Evolutionary conservation across 2,113 vertebrate species (phyloP).

Genomic region (Polypterus bichir): DNA sequence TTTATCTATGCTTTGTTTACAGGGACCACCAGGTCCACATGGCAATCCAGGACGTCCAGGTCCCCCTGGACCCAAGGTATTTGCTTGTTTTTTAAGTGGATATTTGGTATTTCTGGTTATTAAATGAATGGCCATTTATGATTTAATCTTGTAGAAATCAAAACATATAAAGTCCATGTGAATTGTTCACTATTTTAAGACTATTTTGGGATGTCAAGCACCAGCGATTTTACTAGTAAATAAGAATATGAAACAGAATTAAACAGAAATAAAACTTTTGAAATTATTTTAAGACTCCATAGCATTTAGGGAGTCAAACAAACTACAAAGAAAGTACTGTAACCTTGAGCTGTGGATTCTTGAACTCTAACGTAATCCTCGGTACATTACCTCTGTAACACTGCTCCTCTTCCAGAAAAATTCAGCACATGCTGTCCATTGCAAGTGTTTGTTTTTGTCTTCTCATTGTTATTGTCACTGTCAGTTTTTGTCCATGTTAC

Average conservation of each 20-base stretch:
- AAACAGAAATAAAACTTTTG: too few species aligned
- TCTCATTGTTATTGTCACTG: too few species aligned
- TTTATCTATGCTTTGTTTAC: constrained; percentile 27
- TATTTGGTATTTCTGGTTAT: background rate
- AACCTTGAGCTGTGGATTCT: too few species aligned
- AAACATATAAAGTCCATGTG: background rate
- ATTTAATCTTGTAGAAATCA: background rate
- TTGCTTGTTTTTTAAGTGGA: constrained; percentile 11
- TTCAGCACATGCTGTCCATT: too few species aligned
- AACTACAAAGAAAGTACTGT: too few species aligned
- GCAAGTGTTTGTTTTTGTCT: too few species aligned
- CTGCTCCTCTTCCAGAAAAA: too few species aligned
- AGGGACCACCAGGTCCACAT: constrained; percentile 81
- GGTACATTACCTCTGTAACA: too few species aligned
- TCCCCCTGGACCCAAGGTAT: constrained; percentile 69
- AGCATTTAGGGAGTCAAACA: too few species aligned
- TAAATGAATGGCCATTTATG: background rate
- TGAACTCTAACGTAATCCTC: too few species aligned
- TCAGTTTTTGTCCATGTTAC: too few species aligned
- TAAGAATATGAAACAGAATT: background rate
- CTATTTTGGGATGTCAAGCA: background rate
- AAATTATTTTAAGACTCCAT: too few species aligned
- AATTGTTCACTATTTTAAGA: background rate
- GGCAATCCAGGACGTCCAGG: constrained; percentile 81
- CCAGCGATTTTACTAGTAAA: background rate